Percentiles rank a stretch among this genome's conserved stretches.
Evolutionary conservation across 2,113 vertebrate species (phyloP).

Genomic region (Galbula dea): DNA sequence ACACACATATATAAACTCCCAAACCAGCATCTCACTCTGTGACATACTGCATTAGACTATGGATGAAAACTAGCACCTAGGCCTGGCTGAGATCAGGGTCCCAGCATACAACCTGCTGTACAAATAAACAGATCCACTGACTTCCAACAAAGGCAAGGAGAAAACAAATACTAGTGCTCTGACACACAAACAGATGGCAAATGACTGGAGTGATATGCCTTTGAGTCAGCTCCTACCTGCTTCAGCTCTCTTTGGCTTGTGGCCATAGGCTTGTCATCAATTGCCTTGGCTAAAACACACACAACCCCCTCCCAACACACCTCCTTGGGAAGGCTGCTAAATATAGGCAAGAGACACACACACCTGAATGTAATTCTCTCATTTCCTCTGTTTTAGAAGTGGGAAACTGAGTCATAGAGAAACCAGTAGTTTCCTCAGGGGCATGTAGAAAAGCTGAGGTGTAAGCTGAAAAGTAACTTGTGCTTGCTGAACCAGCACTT

Average conservation of each 20-base stretch:
- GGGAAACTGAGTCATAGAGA: not conserved
- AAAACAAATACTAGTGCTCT: slow-evolving; percentile 38
- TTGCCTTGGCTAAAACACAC: not conserved
- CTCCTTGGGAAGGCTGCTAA: not conserved
- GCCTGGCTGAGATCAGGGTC: not conserved
- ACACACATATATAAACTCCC: not conserved
- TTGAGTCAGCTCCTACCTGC: slow-evolving; percentile 42
- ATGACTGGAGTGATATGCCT: not conserved
- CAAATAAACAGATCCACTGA: slow-evolving; percentile 7
- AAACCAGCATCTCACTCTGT: not conserved
- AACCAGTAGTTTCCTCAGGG: not conserved
- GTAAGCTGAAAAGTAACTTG: rapidly evolving
- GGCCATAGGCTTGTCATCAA: not conserved
- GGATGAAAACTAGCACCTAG: not conserved
- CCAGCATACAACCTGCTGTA: not conserved
- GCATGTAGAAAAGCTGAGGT: not conserved
- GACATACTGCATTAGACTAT: not conserved
- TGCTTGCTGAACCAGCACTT: not conserved
- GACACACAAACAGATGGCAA: slow-evolving; percentile 23
- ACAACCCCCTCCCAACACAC: rapidly evolving
- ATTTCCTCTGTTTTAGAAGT: not conserved
- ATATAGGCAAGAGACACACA: not conserved
- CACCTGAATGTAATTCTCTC: not conserved
- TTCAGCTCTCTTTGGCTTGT: not conserved
- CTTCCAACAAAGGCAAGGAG: not conserved